phyloP scores from a whole-genome alignment of 2,113 vertebrate genomes.

The Salminus brasiliensis region DNA sequence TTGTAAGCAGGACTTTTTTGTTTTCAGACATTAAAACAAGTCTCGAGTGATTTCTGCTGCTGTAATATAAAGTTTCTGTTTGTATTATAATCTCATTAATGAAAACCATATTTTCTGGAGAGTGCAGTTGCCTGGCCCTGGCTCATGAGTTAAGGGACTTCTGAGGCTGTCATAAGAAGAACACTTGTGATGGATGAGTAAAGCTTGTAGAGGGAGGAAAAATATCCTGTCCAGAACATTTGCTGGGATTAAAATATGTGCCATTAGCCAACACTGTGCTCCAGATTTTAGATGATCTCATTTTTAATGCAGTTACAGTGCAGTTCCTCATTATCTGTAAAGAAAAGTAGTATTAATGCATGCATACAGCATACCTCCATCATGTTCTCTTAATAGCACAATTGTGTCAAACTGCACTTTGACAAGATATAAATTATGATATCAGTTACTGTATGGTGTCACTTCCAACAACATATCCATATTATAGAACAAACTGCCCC shows the following conservation, averaged over 20 bases:
- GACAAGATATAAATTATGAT: background rate
- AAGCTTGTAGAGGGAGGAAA: slow-evolving; percentile 55
- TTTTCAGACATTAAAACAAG: background rate
- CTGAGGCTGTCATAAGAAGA: slow-evolving; percentile 40
- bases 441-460: slow-evolving; percentile 15
- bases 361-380: slow-evolving; percentile 1
- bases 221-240: slow-evolving; percentile 56
- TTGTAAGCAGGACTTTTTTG: slow-evolving; percentile 20
- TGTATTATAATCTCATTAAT: slow-evolving; percentile 60
- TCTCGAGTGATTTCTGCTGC: slow-evolving; percentile 42
- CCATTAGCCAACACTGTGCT: background rate
- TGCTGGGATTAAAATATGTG: slow-evolving; percentile 51
- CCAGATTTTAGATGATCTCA: background rate
- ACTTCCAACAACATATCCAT: slow-evolving; percentile 27
- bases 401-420: background rate
- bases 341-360: background rate
- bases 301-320: background rate
- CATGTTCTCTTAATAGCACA: background rate
- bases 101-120: slow-evolving; percentile 66
- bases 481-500: too few relatives aligned
- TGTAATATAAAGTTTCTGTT: slow-evolving; percentile 50
- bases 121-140: slow-evolving; percentile 52
- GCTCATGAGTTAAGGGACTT: slow-evolving; percentile 61
- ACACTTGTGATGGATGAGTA: slow-evolving; percentile 68
- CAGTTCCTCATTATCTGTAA: too few relatives aligned